phyloP scores from a whole-genome alignment of 1,140 invertebrate genomes.

The Phymorhynchus buccinoides region DNA sequence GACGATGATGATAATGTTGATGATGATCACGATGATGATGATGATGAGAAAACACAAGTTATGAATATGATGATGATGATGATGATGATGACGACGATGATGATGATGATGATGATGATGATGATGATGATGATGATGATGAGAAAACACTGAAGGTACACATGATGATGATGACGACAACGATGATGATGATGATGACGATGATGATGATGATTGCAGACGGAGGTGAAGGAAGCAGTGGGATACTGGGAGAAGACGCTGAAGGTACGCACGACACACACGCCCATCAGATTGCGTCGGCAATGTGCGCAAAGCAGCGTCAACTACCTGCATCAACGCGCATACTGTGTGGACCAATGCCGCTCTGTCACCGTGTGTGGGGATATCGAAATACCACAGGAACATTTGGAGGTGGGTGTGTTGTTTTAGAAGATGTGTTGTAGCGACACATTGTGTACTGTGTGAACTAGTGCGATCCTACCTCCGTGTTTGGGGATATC shows the following conservation, averaged over 20 bases:
- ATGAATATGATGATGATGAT: slow-evolving; percentile 5
- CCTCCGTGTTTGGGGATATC: background rate
- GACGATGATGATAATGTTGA: slow-evolving; percentile 31
- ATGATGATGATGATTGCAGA: slow-evolving; percentile 76
- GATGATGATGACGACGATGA: background rate
- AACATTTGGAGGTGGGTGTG: slow-evolving; percentile 94
- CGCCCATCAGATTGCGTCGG: slow-evolving; percentile 85
- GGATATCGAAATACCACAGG: slow-evolving; percentile 91
- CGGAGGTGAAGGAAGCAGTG: slow-evolving; percentile 85
- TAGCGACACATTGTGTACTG: too few relatives aligned
- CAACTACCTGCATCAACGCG: slow-evolving; percentile 74
- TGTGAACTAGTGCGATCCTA: too few relatives aligned
- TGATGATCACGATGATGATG: too few relatives aligned
- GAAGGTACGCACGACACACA: slow-evolving; percentile 87
- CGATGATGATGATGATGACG: slow-evolving; percentile 40
- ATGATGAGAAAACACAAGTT: too few relatives aligned
- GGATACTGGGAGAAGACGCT: slow-evolving; percentile 93
- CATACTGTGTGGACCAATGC: slow-evolving; percentile 92
- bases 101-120: slow-evolving; percentile 31
- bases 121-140: slow-evolving; percentile 36
- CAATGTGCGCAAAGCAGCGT: slow-evolving; percentile 55
- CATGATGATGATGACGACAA: background rate
- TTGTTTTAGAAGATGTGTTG: too few relatives aligned
- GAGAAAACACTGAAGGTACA: too few relatives aligned
- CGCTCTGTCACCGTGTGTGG: slow-evolving; percentile 91